Percentiles rank a stretch among this genome's conserved stretches.
phyloP scores from a whole-genome alignment of 2,797 vertebrate genomes.

The Acomys russatus region DNA sequence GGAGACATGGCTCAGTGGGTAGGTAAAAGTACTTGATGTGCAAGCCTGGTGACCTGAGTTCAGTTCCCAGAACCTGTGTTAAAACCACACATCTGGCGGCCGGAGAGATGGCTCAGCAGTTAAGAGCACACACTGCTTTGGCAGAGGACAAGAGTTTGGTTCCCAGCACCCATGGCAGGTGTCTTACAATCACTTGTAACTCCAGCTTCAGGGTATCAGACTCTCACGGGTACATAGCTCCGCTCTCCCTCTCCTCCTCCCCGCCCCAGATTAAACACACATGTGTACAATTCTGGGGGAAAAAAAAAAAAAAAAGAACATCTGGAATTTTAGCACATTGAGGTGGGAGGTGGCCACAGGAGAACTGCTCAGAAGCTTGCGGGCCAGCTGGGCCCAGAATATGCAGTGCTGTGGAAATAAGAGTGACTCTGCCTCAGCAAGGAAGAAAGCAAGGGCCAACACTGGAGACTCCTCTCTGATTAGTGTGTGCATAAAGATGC shows the following conservation, averaged over 20 bases:
- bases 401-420: neutral
- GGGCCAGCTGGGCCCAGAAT: too few species aligned
- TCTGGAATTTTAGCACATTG: neutral
- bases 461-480: neutral
- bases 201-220: neutral
- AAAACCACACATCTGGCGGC: neutral
- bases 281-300: neutral
- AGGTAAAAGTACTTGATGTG: neutral
- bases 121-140: neutral
- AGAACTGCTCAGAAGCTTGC: neutral
- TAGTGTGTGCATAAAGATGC: neutral
- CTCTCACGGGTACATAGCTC: neutral
- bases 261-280: neutral
- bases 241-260: accelerated
- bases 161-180: neutral
- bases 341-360: neutral
- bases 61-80: neutral
- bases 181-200: neutral
- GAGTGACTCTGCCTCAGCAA: neutral
- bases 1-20: neutral
- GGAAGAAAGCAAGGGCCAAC: too few species aligned
- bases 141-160: neutral
- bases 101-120: neutral
- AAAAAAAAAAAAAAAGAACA: neutral
- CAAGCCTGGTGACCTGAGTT: neutral